Evolutionary conservation across 2,888 invertebrate species (phyloP), one percentile per base, ranked within the genome.

Genomic region (Caenorhabditis doughertyi): DNA sequence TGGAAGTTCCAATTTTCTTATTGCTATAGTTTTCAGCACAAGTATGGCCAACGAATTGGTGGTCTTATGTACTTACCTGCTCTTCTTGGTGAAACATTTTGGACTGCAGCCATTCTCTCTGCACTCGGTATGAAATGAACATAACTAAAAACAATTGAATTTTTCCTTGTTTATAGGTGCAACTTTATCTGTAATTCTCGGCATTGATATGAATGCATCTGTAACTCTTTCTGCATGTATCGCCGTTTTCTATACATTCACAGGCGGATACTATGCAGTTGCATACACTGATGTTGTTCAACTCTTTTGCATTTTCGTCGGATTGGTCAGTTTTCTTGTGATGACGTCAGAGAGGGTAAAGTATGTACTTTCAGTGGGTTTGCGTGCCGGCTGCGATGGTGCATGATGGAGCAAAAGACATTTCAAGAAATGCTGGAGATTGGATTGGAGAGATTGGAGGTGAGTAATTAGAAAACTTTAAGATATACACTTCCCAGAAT

Each of bases 271-370:
- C 55, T 99, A 99, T 93, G 95, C 97, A 71, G 98, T 99, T 81
- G 98, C 98, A 0, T 99, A 98, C 92, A 99, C 98, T 0, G 98
- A 98, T 92, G 98, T 98, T 90, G 96, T 98, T 90, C 98, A 98
- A 93, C 94, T 98, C 58, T 96, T 97, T 94, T 98, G 97, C 93
- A 98, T 98, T 92, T 97, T 98, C 93, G 95, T 98, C 90, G 98
- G 98, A 35, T 94, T 99, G 93, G 95, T 95, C 89, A 93, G 85
- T 72, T 58, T 49, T 4, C 23, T 23, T 39, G 21, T 51, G 62
- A 62, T 51, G 62, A 62, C 51, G 53, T 53, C 65, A 62, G 27
- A 55, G 25, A 42, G 27, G 2, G 4, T n/a, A 18, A 23, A 39
- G 1, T 39, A 21, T 65, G 23, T 44, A 29, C 25, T 89, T 93